phyloP scores from a whole-genome alignment of 2,113 vertebrate species.

The Emydocephalus ijimae region DNA sequence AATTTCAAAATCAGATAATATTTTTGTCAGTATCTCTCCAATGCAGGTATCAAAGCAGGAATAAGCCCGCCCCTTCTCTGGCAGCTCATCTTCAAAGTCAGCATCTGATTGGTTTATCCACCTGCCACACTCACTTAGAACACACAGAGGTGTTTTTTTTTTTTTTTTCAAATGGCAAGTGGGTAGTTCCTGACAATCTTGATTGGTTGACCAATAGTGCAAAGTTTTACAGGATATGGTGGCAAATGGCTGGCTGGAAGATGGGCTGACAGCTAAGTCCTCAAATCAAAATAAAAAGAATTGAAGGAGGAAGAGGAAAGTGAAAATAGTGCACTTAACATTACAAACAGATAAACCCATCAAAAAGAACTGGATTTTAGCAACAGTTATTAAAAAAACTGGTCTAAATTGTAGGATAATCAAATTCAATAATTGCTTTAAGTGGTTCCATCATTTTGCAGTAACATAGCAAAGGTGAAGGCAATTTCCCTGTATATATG shows the following conservation, averaged over 20 bases:
- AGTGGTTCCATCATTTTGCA: slow-evolving; percentile 12
- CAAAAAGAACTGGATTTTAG: background rate
- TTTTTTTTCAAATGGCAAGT: background rate
- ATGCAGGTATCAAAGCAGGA: background rate
- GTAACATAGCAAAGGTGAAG: background rate
- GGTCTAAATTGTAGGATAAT: background rate
- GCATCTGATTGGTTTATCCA: background rate
- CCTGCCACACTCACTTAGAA: background rate
- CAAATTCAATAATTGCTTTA: slow-evolving; percentile 12
- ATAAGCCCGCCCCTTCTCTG: background rate
- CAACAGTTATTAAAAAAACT: background rate
- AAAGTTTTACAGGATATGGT: background rate
- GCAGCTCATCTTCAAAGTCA: background rate
- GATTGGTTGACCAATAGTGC: background rate
- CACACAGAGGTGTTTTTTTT: background rate
- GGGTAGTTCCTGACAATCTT: background rate
- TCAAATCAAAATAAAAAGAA: background rate
- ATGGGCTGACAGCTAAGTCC: background rate
- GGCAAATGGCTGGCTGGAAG: background rate
- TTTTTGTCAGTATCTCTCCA: background rate
- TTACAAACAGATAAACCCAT: background rate
- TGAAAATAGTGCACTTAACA: background rate
- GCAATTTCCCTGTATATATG: background rate
- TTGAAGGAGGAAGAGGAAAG: background rate
- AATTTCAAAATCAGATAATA: background rate